These are phyloP conservation scores for Ciconia nigra DNA, from an alignment of 2,797 vertebrate genomes.

Conservation along the genomic window DNA sequence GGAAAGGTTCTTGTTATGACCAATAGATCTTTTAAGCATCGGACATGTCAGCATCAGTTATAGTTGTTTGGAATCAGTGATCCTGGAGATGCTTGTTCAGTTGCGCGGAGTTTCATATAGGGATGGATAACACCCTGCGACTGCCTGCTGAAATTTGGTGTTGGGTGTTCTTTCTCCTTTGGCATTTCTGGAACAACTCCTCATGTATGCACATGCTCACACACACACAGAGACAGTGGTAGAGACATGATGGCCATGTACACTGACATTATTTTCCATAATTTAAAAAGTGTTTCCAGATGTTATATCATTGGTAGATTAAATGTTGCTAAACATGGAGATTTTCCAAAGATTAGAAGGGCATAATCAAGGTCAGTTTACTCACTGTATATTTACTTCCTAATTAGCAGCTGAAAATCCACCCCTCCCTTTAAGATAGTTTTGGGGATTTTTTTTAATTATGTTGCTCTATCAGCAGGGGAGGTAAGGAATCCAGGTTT, in stretches of 20 bases:
- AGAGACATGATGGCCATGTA: not conserved
- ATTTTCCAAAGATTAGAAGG: not conserved
- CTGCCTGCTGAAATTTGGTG: not conserved
- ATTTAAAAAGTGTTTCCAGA: not conserved
- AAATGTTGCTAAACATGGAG: not conserved
- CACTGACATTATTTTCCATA: not conserved
- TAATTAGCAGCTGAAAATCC: not conserved
- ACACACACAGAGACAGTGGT: fast-evolving
- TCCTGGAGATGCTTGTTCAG: not conserved
- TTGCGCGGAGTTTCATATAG: not conserved
- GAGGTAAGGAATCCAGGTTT: not conserved
- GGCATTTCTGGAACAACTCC: not conserved
- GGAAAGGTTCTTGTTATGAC: not conserved
- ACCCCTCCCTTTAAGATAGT: not conserved
- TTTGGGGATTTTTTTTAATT: not conserved
- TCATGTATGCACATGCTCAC: fast-evolving
- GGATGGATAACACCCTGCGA: not conserved
- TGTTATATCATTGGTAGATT: not conserved
- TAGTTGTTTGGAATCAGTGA: not conserved
- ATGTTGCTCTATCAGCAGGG: not conserved
- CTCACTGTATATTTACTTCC: not conserved
- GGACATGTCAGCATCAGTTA: not conserved
- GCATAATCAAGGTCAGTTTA: not conserved
- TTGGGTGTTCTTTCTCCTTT: not conserved
- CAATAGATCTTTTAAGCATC: not conserved